Evolutionary conservation across 2,113 vertebrate species (phyloP).

Genomic region (Epinephelus lanceolatus): DNA sequence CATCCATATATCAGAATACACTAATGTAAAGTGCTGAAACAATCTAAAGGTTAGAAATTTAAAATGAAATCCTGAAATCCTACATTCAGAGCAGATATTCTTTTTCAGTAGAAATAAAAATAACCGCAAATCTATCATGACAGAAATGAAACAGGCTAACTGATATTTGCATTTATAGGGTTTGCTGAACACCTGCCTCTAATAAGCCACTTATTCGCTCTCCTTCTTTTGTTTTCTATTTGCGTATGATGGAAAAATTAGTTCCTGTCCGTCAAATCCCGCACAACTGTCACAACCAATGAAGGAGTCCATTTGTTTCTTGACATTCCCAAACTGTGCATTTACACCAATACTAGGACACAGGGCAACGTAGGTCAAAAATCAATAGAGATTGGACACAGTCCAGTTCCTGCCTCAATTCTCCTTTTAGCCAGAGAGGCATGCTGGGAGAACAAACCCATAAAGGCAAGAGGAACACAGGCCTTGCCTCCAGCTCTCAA

Average conservation of each 20-base stretch:
- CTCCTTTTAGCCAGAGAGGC: slow-evolving; percentile 38
- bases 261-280: slow-evolving; percentile 89
- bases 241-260: slow-evolving; percentile 85
- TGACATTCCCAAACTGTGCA: slow-evolving; percentile 71
- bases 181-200: slow-evolving; percentile 79
- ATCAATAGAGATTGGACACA: slow-evolving; percentile 83
- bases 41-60: background rate
- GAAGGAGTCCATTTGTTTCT: slow-evolving; percentile 85
- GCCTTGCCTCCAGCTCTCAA: background rate
- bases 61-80: background rate
- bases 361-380: slow-evolving; percentile 59
- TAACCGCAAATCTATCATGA: background rate
- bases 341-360: slow-evolving; percentile 69
- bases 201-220: slow-evolving; percentile 70
- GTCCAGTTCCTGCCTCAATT: slow-evolving; percentile 75
- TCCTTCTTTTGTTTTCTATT: slow-evolving; percentile 78
- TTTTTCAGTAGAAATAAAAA: slow-evolving; percentile 16
- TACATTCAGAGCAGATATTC: background rate
- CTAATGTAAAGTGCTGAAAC: background rate
- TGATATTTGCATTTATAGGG: slow-evolving; percentile 84
- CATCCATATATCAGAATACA: background rate
- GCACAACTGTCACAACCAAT: slow-evolving; percentile 90
- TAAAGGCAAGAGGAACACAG: slow-evolving; percentile 7
- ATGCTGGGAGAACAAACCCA: slow-evolving; percentile 30
- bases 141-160: slow-evolving; percentile 20